Percentiles rank a stretch among this genome's conserved stretches.
Evolutionary conservation across 2,113 vertebrate genomes (phyloP).

Genomic region (Indicator maculatus): DNA sequence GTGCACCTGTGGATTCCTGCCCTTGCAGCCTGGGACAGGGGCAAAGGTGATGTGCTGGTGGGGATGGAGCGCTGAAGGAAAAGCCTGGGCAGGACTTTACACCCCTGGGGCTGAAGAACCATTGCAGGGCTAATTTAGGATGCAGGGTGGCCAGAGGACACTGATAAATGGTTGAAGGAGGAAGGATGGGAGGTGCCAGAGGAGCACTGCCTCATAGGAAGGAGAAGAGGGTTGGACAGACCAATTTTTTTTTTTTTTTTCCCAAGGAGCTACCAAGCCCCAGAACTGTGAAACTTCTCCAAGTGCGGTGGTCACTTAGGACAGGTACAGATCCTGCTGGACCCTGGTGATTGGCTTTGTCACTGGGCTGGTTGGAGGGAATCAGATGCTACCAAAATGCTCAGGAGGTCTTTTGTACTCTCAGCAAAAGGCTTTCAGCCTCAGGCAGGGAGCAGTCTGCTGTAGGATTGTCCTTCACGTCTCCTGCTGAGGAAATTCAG

Average conservation of each 20-base stretch:
- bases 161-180: background rate
- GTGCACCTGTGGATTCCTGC: slow-evolving; percentile 2
- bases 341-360: background rate
- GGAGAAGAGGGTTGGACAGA: background rate
- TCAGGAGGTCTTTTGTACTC: background rate
- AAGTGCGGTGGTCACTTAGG: accelerated
- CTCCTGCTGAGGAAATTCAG: slow-evolving; percentile 20
- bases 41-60: accelerated
- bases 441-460: background rate
- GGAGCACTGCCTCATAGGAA: accelerated
- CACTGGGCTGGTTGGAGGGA: background rate
- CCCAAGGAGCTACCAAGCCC: background rate
- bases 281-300: background rate
- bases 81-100: background rate
- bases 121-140: background rate
- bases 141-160: background rate
- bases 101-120: background rate
- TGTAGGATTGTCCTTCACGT: background rate
- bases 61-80: background rate
- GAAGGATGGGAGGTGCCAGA: background rate
- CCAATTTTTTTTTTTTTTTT: background rate
- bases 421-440: background rate
- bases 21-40: slow-evolving; percentile 2
- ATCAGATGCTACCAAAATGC: background rate
- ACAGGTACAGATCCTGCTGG: background rate